These are phyloP conservation scores for Diplodus puntazzo DNA, from an alignment of 2,797 vertebrate species.

Conservation along the genomic window DNA sequence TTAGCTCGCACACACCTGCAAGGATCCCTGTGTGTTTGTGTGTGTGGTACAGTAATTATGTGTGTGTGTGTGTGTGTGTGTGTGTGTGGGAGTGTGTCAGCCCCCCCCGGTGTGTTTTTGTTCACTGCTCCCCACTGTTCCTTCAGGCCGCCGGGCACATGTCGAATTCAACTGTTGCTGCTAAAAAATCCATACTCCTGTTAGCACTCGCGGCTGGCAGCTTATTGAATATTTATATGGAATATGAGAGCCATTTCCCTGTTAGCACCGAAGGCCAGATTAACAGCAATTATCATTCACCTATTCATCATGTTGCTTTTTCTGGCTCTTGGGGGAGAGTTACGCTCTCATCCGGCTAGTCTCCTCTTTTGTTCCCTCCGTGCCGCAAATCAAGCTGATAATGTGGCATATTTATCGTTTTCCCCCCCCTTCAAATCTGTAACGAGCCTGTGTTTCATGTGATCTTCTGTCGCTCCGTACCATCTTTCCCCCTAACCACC, in stretches of 20 bases:
- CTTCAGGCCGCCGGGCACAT: conserved; percentile 48
- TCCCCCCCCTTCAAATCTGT: conserved; percentile 4
- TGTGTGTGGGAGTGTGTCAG: conserved; percentile 49
- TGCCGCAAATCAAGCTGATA: conserved; percentile 31
- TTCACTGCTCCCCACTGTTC: conserved; percentile 42
- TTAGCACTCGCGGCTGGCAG: conserved; percentile 1
- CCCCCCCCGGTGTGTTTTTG: conserved; percentile 57
- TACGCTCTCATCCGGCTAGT: conserved; percentile 6
- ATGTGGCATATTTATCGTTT: conserved; percentile 18
- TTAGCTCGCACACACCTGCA: conserved; percentile 5
- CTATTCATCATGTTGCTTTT: conserved; percentile 3
- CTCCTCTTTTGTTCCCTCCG: conserved; percentile 1
- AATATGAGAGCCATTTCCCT: conserved; percentile 11
- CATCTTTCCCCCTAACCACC: background rate
- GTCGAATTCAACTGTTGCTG: conserved; percentile 53
- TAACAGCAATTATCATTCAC: conserved; percentile 41
- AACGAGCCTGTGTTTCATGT: conserved; percentile 23
- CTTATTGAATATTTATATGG: conserved; percentile 41
- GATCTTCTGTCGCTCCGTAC: conserved; percentile 32
- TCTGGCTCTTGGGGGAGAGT: conserved; percentile 11
- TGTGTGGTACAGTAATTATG: conserved; percentile 32
- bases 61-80: background rate
- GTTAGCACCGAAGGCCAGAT: background rate
- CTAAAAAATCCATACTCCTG: conserved; percentile 40
- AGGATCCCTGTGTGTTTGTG: conserved; percentile 11